Evolutionary conservation across 1,140 invertebrate genomes (phyloP).

Genomic region (Galendromus occidentalis): DNA sequence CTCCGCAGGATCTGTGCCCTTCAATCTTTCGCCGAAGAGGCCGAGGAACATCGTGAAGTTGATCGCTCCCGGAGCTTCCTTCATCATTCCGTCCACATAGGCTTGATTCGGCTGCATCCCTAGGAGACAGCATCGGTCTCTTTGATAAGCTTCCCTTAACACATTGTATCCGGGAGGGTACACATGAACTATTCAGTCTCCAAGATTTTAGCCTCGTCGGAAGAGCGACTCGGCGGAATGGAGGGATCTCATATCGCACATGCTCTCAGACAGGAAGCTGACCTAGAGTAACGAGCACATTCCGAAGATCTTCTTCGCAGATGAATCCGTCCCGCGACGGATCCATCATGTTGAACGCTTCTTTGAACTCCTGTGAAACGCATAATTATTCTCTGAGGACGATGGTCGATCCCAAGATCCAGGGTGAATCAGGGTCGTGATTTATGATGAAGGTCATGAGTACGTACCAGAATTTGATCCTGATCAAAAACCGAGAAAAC

Average conservation of each 20-base stretch:
- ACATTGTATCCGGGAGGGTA: too few relatives aligned
- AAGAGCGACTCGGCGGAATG: too few relatives aligned
- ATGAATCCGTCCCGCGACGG: slow-evolving; percentile 32
- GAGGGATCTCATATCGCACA: too few relatives aligned
- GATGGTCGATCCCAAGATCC: too few relatives aligned
- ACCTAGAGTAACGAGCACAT: slow-evolving; percentile 33
- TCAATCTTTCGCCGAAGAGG: slow-evolving; percentile 40
- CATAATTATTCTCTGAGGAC: too few relatives aligned
- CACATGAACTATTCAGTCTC: neutral
- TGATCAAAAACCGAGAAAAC: slow-evolving; percentile 34
- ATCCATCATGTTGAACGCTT: slow-evolving; percentile 33
- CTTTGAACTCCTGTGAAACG: slow-evolving; percentile 27
- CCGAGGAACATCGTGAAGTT: slow-evolving; percentile 45
- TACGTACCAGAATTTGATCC: slow-evolving; percentile 25
- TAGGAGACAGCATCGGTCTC: too few relatives aligned
- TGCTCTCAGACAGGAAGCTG: neutral
- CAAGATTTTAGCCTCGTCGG: too few relatives aligned
- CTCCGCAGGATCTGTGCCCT: slow-evolving; percentile 40
- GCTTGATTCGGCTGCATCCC: slow-evolving; percentile 36
- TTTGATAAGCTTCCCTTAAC: too few relatives aligned
- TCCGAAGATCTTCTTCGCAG: slow-evolving; percentile 28
- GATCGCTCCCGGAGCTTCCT: slow-evolving; percentile 37
- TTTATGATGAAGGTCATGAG: too few relatives aligned
- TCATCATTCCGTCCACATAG: slow-evolving; percentile 38
- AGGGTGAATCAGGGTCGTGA: too few relatives aligned